Base-by-base conservation (phyloP, 2,888 invertebrate species). In the Andrena dorsata region DNA sequence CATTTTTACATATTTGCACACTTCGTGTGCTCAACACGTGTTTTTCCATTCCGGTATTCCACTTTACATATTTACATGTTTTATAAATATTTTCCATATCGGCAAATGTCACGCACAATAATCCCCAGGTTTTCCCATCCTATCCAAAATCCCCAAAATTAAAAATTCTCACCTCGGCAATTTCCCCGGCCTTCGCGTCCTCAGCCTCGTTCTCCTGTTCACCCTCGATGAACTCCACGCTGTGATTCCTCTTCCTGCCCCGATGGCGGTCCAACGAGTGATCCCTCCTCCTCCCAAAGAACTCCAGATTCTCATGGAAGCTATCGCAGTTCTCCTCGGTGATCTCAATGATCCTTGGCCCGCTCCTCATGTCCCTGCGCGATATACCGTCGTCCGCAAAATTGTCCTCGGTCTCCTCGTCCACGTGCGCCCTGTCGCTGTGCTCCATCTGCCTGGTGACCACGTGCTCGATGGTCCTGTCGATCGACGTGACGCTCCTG, bases 291-390 rank as follows among this genome's bases (percentile, higher is more conserved):
- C 91, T 85, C 0, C 89, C 91, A 51, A 93, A 93, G 78, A 93
- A 93, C 56, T 93, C 93, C 0, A 93, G 79, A 64, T 93, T 93
- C 80, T 93, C 93, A 41, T 93, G 93, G 71, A 93, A 93, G 69
- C 93, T 93, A 69, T 93, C 93, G 70, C 93, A 93, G 32, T 93
- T 93, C 66, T 93, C 92, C 74, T 93, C 93, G 0, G 93, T 93
- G 28, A 93, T 92, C 61, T 92, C 93, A 3, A 93, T 93, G 3
- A 93, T 91, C 23, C 92, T 85, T 0, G 91, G 86, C 0, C 88
- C 91, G 64, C 72, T 82, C 65, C 90, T 88, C 2, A 81, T 76
- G 23, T 85, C 87, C 23, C 82, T 73, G 30, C 78, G 73, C 8
- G 73, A n/a, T 26, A 78, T 83, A 79, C 86, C 86, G 2, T 89